phyloP scores from a whole-genome alignment of 2,113 vertebrate genomes.

The Semicossyphus pulcher region DNA sequence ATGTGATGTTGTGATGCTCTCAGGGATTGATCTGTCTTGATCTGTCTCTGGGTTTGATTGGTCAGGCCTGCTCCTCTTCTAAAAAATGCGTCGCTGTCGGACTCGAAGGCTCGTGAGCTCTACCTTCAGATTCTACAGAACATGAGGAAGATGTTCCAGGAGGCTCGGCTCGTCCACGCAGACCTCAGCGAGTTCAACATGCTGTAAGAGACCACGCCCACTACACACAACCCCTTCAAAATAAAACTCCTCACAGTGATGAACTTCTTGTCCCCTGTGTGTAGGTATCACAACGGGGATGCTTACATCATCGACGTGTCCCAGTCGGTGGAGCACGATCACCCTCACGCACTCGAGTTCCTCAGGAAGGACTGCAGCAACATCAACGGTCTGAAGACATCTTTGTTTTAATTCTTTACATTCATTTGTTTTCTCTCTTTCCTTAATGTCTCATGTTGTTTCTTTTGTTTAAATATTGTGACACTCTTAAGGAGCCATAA shows the following conservation, averaged over 20 bases:
- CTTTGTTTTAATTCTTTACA: too few species aligned
- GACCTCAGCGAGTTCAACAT: slow-evolving; percentile 99
- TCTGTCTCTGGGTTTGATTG: neutral
- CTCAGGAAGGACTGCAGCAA: slow-evolving; percentile 96
- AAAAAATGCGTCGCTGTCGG: slow-evolving; percentile 90
- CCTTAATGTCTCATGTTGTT: too few species aligned
- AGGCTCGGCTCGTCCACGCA: slow-evolving; percentile 93
- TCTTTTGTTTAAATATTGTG: too few species aligned
- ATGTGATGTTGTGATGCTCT: too few species aligned
- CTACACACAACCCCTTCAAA: neutral
- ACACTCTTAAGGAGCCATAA: too few species aligned
- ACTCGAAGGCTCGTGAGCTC: slow-evolving; percentile 91
- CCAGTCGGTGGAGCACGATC: slow-evolving; percentile 96
- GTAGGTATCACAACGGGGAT: slow-evolving; percentile 89
- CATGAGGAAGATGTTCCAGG: slow-evolving; percentile 96
- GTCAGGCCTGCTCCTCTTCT: slow-evolving; percentile 93
- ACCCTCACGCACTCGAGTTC: slow-evolving; percentile 95
- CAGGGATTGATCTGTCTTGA: neutral
- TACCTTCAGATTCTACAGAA: slow-evolving; percentile 93
- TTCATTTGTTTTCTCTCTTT: too few species aligned
- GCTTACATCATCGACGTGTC: slow-evolving; percentile 95
- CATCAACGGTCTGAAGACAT: slow-evolving; percentile 85
- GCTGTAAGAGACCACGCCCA: slow-evolving; percentile 82
- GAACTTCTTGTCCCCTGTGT: neutral
- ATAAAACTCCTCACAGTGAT: neutral